Base-by-base conservation (phyloP, 92 coral and sea anemone genomes). In the Porites evermanni region DNA sequence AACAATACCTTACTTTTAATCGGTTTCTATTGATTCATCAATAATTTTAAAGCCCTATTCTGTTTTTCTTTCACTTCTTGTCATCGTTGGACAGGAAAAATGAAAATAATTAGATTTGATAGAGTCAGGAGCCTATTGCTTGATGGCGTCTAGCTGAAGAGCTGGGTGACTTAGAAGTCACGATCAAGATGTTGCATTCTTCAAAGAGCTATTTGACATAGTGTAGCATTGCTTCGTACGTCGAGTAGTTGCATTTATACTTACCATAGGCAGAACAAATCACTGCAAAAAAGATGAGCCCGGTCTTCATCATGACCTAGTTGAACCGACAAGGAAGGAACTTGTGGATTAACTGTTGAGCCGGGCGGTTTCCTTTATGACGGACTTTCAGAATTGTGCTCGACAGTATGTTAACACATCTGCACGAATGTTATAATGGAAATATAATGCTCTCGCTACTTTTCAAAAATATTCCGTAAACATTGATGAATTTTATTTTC, bases 341-440 rank as follows among this genome's bases (percentile, higher is more conserved):
- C 59, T 20, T n/a, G 19, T 3, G 20, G 6, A 20, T 51, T 63
- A 23, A 66, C 73, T 65, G 73, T 1, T n/a, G 20, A 11, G 60
- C 0, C 64, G 6, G 73, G 67, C 67, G 2, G 60, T 18, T 9
- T 17, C 16, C 6, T 11, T 47, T 79, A 47, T 79, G 66, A 47
- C 38, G 12, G 63, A 18, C 20, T 12, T n/a, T 78, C 38, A 24
- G 47, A 38, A 56, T 14, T 56, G 12, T 56, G 5, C 13, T 50
- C 6, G 60, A 61, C 69, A 11, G 14, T 50, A 17, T 58, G 8
- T 1, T 17, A 12, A 21, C 17, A 12, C 83, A 79, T 52, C 83
- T 79, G 83, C 63, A 12, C 74, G 64, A 9, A 19, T 79, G 83
- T 65, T 12, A 12, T 51, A 64, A 79, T 66, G 64, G 17, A 65